Percentiles rank a stretch among this genome's conserved stretches.
Conservation (phyloP, 2,797 vertebrate species). For the Oreochromis grahami region DNA sequence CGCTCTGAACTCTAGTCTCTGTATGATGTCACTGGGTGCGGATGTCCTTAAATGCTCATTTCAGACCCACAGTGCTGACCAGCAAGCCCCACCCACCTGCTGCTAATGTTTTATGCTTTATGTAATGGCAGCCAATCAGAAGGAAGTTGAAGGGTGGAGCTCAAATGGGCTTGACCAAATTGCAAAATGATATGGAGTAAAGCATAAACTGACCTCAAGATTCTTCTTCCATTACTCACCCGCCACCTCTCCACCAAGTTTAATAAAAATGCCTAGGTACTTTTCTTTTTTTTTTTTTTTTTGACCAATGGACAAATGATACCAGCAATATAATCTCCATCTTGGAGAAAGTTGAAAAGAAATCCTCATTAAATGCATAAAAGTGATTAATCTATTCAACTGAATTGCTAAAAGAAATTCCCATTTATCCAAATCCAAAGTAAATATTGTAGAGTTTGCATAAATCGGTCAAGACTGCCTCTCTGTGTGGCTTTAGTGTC, state of each 20-base stretch:
- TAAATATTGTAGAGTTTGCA: neutral
- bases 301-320: neutral
- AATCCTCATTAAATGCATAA: neutral
- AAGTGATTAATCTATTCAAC: neutral
- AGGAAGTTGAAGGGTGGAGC: neutral
- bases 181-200: neutral
- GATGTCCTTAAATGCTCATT: neutral
- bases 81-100: neutral
- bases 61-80: neutral
- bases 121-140: neutral
- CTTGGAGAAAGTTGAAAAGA: neutral
- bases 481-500: neutral
- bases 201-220: neutral
- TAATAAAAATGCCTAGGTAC: neutral
- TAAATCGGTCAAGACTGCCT: neutral
- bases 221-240: neutral
- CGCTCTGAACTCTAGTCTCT: neutral
- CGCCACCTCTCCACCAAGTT: neutral
- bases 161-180: neutral
- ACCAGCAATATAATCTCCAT: neutral
- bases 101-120: neutral
- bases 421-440: neutral
- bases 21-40: neutral
- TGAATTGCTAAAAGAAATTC: neutral
- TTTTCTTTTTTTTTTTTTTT: neutral